Evolutionary conservation across 2,113 vertebrate genomes (phyloP), one percentile per base, ranked within the genome.

Genomic region (Trichechus manatus): DNA sequence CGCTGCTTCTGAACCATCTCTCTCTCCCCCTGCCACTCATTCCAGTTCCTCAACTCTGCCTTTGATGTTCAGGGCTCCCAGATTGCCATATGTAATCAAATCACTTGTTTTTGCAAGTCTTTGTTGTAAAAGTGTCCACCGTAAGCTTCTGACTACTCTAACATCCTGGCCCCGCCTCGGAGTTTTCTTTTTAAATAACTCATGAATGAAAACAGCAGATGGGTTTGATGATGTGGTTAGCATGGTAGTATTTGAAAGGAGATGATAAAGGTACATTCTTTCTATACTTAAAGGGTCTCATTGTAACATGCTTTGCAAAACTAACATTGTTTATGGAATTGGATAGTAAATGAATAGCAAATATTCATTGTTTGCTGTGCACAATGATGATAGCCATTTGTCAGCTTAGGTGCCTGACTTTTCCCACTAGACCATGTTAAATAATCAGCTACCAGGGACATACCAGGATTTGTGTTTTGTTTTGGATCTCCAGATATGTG

Each of bases 151-250:
- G 39, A 39, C 39, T 39, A 39, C 39, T 39, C 39, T 39, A 39
- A 39, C 39, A 39, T 39, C 39, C 39, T 39, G 39, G 39, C 39
- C 39, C 39, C 39, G 39, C 39, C 39, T 39, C 39, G 10, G 39
- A 63, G 17, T 86, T 97, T 96, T 86, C 36, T 83, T 95, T 91
- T 77, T 78, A 91, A 94, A 96, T 82, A 93, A 79, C 20, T 93
- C 42, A 94, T 72, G 50, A 93, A 44, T 44, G 94, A 29, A 93
- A 87, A 94, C 14, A 85, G 17, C 20, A 68, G 7, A 42, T 93
- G 61, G 9, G n/a, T 59, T 95, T 96, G 47, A 75, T 92, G 77
- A 81, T 85, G 19, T 31, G 1, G 72, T 92, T 88, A 92, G 50
- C 39, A 22, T 64, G 13, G 27, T 17, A 94, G 22, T 78, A 22